Conservation (phyloP, 2,113 vertebrate species). For the Rhinolophus ferrumequinum region DNA sequence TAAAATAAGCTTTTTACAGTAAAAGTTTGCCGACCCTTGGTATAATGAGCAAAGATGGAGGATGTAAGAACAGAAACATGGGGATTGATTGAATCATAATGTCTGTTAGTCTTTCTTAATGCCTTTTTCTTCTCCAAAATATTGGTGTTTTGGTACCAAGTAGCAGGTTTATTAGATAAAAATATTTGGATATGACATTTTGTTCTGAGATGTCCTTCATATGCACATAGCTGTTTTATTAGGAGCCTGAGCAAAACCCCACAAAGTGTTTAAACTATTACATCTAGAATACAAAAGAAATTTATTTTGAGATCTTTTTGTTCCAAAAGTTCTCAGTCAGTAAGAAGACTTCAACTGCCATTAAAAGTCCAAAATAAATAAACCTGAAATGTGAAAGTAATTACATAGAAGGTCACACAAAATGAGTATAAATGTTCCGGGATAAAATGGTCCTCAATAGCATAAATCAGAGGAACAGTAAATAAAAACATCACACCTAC, state of each 20-base stretch:
- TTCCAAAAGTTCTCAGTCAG: background rate
- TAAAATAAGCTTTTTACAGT: background rate
- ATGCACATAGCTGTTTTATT: background rate
- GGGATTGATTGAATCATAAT: background rate
- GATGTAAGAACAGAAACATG: background rate
- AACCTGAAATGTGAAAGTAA: constrained; percentile 52
- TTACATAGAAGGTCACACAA: constrained; percentile 54
- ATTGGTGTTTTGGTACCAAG: background rate
- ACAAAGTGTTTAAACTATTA: background rate
- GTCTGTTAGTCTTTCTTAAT: background rate
- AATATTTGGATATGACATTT: background rate
- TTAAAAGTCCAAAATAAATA: constrained; percentile 53
- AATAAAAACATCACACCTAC: background rate
- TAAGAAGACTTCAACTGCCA: background rate
- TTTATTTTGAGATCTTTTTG: constrained; percentile 13
- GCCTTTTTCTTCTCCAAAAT: background rate
- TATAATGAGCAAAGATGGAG: background rate
- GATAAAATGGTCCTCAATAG: background rate
- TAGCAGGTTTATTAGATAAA: background rate
- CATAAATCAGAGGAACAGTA: constrained; percentile 4
- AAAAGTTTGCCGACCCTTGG: background rate
- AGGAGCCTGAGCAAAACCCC: background rate
- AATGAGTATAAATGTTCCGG: background rate
- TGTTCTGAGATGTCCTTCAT: background rate
- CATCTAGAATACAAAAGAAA: background rate